These are phyloP conservation scores for Ephialtes manifestator DNA, from an alignment of 2,888 invertebrate genomes.

Conservation along the genomic window DNA sequence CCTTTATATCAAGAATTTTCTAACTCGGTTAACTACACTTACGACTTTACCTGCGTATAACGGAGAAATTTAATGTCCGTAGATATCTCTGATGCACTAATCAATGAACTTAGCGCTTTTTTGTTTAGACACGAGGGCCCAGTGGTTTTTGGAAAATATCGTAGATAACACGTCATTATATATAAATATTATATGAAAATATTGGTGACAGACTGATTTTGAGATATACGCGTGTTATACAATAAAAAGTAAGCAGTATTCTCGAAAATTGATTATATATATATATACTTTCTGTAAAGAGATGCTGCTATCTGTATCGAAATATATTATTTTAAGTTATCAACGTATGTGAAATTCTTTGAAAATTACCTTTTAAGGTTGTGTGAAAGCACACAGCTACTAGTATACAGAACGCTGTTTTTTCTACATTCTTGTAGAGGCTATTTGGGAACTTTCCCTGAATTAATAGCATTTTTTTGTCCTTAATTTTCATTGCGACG, in stretches of 20 bases:
- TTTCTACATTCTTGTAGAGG: too few species aligned
- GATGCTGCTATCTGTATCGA: constrained; percentile 63
- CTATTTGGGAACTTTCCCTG: too few species aligned
- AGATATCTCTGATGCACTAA: not conserved
- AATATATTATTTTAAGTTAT: constrained; percentile 69
- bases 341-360: not conserved
- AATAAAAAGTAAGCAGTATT: constrained; percentile 49
- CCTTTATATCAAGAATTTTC: constrained; percentile 34
- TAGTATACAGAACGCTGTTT: too few species aligned
- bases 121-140: constrained; percentile 4
- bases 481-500: too few species aligned
- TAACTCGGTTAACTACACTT: not conserved
- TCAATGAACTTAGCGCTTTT: constrained; percentile 9
- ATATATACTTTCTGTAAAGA: constrained; percentile 45
- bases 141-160: constrained; percentile 28
- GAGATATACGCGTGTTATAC: constrained; percentile 33
- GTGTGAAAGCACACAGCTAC: too few species aligned
- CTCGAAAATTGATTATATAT: constrained; percentile 45
- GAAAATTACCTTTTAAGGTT: not conserved
- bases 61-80: not conserved
- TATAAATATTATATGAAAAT: constrained; percentile 39
- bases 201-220: constrained; percentile 63
- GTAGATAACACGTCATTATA: constrained; percentile 29
- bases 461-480: too few species aligned
- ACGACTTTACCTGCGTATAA: not conserved